Percentiles rank a stretch among this genome's conserved stretches.
Evolutionary conservation across 1,140 invertebrate species (phyloP).

Genomic region (Macrostomum lignano): DNA sequence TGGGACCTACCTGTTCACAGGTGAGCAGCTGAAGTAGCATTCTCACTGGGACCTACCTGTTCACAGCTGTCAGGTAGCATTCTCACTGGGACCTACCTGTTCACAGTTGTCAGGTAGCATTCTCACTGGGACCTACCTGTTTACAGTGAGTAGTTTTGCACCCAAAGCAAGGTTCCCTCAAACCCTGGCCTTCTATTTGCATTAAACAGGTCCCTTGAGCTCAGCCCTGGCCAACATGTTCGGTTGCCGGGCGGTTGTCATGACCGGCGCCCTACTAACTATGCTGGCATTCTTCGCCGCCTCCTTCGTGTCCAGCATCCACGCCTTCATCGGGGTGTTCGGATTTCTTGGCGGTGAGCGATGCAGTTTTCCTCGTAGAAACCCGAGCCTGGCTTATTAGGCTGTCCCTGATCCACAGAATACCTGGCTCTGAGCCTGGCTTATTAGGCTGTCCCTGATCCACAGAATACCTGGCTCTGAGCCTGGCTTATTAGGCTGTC

Average conservation of each 20-base stretch:
- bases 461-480: too few relatives aligned
- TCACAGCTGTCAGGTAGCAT: too few relatives aligned
- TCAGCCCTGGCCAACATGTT: slow-evolving; percentile 64
- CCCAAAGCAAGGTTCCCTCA: not conserved
- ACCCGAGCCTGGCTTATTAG: slow-evolving; percentile 25
- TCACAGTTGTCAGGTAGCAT: too few relatives aligned
- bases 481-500: too few relatives aligned
- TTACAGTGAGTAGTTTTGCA: too few relatives aligned
- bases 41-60: too few relatives aligned
- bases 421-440: too few relatives aligned
- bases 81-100: too few relatives aligned
- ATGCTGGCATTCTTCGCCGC: slow-evolving; percentile 42
- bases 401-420: too few relatives aligned
- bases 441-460: too few relatives aligned
- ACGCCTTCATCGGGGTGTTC: slow-evolving; percentile 67
- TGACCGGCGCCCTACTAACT: slow-evolving; percentile 50
- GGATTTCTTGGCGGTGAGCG: slow-evolving; percentile 47
- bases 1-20: slow-evolving; percentile 61
- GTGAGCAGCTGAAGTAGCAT: slow-evolving; percentile 35
- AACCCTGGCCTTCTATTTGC: not conserved
- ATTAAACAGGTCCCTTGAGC: slow-evolving; percentile 44
- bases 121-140: too few relatives aligned
- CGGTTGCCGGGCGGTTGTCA: slow-evolving; percentile 54
- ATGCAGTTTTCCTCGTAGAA: not conserved
- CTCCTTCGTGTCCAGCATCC: slow-evolving; percentile 43